A percentile compares a stretch with the other conserved stretches of the same genome.
phyloP scores from a whole-genome alignment of 1,140 invertebrate genomes.

The Drosophila navojoa region DNA sequence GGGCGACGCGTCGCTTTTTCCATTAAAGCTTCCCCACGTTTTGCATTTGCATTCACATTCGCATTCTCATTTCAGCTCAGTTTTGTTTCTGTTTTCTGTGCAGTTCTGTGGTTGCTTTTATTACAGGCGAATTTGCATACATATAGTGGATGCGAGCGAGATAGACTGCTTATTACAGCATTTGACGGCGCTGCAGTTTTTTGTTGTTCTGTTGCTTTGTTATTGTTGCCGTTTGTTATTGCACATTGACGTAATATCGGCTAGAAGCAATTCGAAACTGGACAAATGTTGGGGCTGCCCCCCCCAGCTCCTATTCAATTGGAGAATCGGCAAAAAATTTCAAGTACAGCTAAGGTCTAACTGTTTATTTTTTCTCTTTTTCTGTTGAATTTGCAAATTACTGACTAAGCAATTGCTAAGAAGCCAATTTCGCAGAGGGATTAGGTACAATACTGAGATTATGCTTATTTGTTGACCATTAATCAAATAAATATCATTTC shows the following conservation, averaged over 20 bases:
- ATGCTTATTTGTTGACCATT: conserved; percentile 4
- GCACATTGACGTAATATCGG: conserved; percentile 71
- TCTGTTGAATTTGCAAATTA: conserved; percentile 11
- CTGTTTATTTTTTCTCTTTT: background rate
- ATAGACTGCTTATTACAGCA: conserved; percentile 68
- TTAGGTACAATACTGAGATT: background rate
- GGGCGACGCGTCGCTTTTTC: conserved; percentile 50
- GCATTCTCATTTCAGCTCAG: conserved; percentile 21
- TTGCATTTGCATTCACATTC: conserved; percentile 41
- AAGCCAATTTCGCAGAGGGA: background rate
- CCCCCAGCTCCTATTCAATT: conserved; percentile 9
- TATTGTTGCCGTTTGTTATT: conserved; percentile 49
- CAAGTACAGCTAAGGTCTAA: conserved; percentile 21
- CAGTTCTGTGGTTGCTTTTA: conserved; percentile 34
- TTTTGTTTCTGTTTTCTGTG: conserved; percentile 26
- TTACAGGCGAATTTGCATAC: conserved; percentile 26
- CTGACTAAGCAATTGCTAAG: background rate
- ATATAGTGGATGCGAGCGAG: conserved; percentile 40
- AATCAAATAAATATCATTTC: background rate
- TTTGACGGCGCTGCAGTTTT: conserved; percentile 65
- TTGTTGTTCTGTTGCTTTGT: conserved; percentile 32
- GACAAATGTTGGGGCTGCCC: conserved; percentile 10
- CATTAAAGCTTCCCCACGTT: conserved; percentile 35
- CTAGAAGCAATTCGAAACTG: conserved; percentile 19
- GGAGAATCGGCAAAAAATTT: conserved; percentile 22